Conservation (phyloP, 2,797 vertebrate species). For the Podarcis lilfordi region DNA sequence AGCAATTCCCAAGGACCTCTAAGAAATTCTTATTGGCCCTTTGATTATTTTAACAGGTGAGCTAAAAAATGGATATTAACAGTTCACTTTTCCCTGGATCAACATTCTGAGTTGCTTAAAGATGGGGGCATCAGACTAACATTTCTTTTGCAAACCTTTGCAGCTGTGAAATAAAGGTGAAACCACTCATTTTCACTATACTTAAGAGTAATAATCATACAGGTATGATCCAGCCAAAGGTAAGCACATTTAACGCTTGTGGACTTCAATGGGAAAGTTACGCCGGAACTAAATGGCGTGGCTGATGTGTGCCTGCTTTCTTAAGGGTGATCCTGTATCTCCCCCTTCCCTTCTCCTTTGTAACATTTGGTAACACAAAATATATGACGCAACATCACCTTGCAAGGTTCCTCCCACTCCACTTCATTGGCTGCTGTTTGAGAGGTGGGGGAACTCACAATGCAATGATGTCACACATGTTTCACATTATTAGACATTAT, state of each 20-base stretch:
- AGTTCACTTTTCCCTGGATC: neutral
- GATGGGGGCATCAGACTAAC: neutral
- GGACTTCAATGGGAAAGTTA: neutral
- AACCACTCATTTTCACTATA: neutral
- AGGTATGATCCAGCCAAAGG: neutral
- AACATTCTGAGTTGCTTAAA: slow-evolving; percentile 15
- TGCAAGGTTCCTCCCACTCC: neutral
- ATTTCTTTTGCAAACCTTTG: neutral
- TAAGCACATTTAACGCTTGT: neutral
- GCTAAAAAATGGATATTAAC: neutral
- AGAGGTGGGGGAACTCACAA: slow-evolving; percentile 4
- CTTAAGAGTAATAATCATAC: neutral
- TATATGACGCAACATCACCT: neutral
- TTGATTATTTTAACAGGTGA: neutral
- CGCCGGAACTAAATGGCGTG: neutral
- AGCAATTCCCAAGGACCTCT: neutral
- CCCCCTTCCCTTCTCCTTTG: neutral
- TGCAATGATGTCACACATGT: slow-evolving; percentile 6
- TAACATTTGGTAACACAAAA: neutral
- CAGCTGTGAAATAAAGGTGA: neutral
- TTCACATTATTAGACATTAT: neutral
- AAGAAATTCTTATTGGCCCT: fast-evolving
- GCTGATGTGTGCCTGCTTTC: neutral
- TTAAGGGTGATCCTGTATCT: neutral
- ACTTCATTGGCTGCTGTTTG: slow-evolving; percentile 7